phyloP scores from a whole-genome alignment of 2,888 invertebrate species.

The Drosophila fungiperda region DNA sequence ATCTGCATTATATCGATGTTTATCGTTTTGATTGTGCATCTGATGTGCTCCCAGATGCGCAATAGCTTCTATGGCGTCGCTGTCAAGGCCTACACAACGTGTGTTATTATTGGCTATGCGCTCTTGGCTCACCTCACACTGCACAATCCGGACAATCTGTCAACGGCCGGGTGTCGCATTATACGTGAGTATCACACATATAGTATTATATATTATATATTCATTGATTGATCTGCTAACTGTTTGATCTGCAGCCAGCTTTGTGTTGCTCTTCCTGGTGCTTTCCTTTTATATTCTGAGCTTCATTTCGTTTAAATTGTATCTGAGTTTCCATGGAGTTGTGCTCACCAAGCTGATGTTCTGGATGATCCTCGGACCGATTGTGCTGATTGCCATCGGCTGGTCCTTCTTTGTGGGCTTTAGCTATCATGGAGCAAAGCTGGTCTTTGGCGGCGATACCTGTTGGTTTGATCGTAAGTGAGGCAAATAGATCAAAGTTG shows the following conservation, averaged over 20 bases:
- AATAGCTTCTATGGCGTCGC: slow-evolving; percentile 82
- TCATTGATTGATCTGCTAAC: background rate
- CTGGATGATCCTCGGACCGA: slow-evolving; percentile 79
- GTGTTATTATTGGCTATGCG: slow-evolving; percentile 79
- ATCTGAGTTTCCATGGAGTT: slow-evolving; percentile 78
- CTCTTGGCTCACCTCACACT: slow-evolving; percentile 76
- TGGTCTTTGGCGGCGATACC: slow-evolving; percentile 86
- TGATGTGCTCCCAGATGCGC: slow-evolving; percentile 77
- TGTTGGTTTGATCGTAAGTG: slow-evolving; percentile 88
- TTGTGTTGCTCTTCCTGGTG: slow-evolving; percentile 70
- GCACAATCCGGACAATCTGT: slow-evolving; percentile 74
- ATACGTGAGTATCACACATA: slow-evolving; percentile 66
- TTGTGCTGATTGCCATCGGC: slow-evolving; percentile 70
- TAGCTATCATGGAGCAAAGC: slow-evolving; percentile 79
- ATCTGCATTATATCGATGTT: slow-evolving; percentile 81
- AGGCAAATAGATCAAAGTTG: background rate
- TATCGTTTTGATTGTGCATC: slow-evolving; percentile 74
- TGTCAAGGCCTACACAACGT: slow-evolving; percentile 75
- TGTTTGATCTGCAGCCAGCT: slow-evolving; percentile 58
- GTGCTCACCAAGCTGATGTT: slow-evolving; percentile 79
- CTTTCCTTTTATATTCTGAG: slow-evolving; percentile 79
- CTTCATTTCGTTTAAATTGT: slow-evolving; percentile 79
- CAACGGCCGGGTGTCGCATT: slow-evolving; percentile 66
- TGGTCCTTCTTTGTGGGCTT: slow-evolving; percentile 78
- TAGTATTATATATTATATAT: background rate